These are phyloP conservation scores for Acropternis orthonyx DNA, from an alignment of 2,797 vertebrate species.

Conservation along the genomic window DNA sequence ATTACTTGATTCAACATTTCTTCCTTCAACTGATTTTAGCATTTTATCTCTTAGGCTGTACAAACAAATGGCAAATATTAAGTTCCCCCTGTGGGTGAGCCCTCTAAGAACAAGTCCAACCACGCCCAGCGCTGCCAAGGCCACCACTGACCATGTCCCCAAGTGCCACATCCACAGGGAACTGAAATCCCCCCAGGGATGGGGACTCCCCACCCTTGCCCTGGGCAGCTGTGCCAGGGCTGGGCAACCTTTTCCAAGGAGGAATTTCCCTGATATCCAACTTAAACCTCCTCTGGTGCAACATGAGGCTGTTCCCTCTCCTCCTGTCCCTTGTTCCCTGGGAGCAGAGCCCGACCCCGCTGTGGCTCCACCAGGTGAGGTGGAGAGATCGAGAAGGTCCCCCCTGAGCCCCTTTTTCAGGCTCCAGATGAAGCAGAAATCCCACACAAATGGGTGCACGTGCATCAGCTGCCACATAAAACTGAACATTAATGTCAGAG, in stretches of 20 bases:
- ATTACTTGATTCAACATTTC: neutral
- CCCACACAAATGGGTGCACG: neutral
- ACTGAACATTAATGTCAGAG: neutral
- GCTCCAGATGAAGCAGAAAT: neutral
- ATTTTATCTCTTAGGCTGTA: neutral
- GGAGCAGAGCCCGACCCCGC: fast-evolving
- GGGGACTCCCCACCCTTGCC: neutral
- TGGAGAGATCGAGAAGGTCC: neutral
- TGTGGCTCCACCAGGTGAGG: fast-evolving
- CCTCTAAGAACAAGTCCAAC: neutral
- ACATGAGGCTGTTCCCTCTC: fast-evolving
- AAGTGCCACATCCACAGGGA: fast-evolving
- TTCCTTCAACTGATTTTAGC: neutral
- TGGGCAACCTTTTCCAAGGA: too few species aligned
- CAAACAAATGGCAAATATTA: neutral
- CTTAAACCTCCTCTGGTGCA: fast-evolving
- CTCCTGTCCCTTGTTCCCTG: neutral
- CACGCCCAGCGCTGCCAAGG: fast-evolving
- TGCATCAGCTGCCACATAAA: too few species aligned
- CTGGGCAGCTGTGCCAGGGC: neutral
- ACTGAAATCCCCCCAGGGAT: neutral
- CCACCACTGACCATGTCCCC: fast-evolving
- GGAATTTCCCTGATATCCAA: neutral
- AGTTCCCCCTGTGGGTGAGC: neutral
- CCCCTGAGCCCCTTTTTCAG: neutral